Evolutionary conservation across 2,113 vertebrate genomes (phyloP), one percentile per base, ranked within the genome.

Genomic region (Pseudolaguvia tuberculata): DNA sequence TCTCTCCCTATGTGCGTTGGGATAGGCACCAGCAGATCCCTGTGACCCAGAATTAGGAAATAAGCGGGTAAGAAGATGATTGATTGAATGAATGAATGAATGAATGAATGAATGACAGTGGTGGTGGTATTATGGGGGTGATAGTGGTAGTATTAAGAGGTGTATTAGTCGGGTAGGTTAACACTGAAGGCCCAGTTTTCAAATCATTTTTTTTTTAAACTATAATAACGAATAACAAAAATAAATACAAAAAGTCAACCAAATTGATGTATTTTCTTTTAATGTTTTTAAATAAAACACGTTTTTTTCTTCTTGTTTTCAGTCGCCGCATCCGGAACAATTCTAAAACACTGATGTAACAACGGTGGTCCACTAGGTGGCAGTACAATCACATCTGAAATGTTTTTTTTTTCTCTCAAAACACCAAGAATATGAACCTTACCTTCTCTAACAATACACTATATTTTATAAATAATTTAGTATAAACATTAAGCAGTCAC

Each of bases 401-500:
- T 65, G 31, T 85, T 82, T 88, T 89, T 87, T 50, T 27, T 89
- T 88, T 86, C 86, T 86, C 86, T 85, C 88, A 83, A 71, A 90
- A 92, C 90, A 93, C 88, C 85, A 90, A 85, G 84, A 87, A 86
- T 85, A 91, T 80, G 88, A 84, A 92, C 91, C 88, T 93, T 88
- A 92, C 91, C 88, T 93, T 88, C 89, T 92, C 91, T 94, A 92
- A 78, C 85, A 84, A 88, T 86, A 90, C 85, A 88, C 88, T 89
- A 91, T 86, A 80, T 88, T 81, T 90, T 83, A 91, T 90, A 95
- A 93, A 93, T 96, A 96, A 91, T 94, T 94, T 93, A 95, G 88
- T 93, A 95, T 92, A 91, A 91, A 94, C 89, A 93, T 87, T 84
- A 87, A 92, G 90, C 92, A 92, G 87, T 87, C 92, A 93, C 88